Evolutionary conservation across 2,888 invertebrate species (phyloP).

Genomic region (Nomada goodeniana): DNA sequence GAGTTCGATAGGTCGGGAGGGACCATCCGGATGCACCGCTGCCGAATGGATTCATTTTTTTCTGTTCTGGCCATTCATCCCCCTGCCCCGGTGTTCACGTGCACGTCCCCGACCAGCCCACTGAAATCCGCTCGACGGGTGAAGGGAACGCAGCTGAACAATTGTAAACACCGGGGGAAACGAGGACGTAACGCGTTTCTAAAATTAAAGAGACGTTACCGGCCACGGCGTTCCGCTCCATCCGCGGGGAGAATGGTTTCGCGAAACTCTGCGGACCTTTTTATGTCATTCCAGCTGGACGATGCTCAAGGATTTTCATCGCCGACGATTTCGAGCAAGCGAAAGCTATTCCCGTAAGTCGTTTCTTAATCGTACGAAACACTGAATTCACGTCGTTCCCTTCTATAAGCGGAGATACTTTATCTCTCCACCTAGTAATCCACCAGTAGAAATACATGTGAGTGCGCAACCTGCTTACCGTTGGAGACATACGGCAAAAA

Average conservation of each 20-base stretch:
- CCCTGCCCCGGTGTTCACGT: neutral
- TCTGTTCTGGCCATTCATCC: conserved; percentile 20
- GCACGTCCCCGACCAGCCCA: neutral
- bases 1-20: conserved; percentile 73
- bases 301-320: conserved; percentile 20
- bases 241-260: neutral
- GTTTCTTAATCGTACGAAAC: neutral
- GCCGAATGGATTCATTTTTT: conserved; percentile 33
- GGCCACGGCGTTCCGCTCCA: conserved; percentile 8
- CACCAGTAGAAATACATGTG: too few relatives aligned
- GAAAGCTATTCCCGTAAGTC: neutral
- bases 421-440: too few relatives aligned
- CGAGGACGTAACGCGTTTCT: conserved; percentile 57
- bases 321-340: neutral
- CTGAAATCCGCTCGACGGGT: conserved; percentile 32
- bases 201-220: conserved; percentile 60
- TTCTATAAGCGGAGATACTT: too few relatives aligned
- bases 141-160: conserved; percentile 57
- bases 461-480: too few relatives aligned
- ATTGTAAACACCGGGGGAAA: conserved; percentile 51
- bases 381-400: neutral
- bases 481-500: too few relatives aligned
- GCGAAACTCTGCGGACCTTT: conserved; percentile 12
- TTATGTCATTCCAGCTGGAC: neutral
- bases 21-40: conserved; percentile 8